These are phyloP conservation scores for Cuniculus paca DNA, from an alignment of 2,797 vertebrate genomes.

Conservation along the genomic window DNA sequence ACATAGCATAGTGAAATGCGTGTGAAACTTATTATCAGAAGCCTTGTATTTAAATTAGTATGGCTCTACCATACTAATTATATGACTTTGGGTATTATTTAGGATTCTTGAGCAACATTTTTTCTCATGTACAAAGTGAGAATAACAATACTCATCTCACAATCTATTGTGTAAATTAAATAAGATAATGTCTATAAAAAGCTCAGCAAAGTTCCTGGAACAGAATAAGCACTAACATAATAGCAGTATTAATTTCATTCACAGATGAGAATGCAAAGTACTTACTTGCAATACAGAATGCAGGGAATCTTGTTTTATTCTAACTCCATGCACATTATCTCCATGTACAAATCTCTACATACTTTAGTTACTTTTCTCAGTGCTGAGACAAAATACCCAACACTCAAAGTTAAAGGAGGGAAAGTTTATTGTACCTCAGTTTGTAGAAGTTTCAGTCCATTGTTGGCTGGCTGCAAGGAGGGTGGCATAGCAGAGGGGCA, in stretches of 20 bases:
- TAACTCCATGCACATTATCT: not conserved
- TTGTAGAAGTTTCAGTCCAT: not conserved
- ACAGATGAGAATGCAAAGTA: not conserved
- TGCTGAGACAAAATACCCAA: not conserved
- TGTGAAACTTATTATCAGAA: constrained; percentile 3
- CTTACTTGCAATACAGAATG: constrained; percentile 42
- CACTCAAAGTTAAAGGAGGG: not conserved
- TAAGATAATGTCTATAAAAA: constrained; percentile 41
- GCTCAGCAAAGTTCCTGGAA: not conserved
- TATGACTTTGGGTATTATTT: not conserved
- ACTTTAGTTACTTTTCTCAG: not conserved
- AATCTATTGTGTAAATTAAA: constrained; percentile 15
- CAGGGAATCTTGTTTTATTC: not conserved
- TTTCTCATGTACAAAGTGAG: constrained; percentile 12
- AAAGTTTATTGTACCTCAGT: not conserved
- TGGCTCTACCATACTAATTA: not conserved
- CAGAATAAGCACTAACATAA: constrained; percentile 3
- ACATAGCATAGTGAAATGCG: not conserved
- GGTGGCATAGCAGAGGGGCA: too few relatives aligned
- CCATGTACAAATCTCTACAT: not conserved
- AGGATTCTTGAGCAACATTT: not conserved
- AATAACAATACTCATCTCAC: not conserved
- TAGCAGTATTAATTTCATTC: constrained; percentile 21
- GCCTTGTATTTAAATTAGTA: not conserved
- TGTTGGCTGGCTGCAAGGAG: not conserved